Conservation (phyloP, 2,797 vertebrate species). For the Esox masquinongy region DNA sequence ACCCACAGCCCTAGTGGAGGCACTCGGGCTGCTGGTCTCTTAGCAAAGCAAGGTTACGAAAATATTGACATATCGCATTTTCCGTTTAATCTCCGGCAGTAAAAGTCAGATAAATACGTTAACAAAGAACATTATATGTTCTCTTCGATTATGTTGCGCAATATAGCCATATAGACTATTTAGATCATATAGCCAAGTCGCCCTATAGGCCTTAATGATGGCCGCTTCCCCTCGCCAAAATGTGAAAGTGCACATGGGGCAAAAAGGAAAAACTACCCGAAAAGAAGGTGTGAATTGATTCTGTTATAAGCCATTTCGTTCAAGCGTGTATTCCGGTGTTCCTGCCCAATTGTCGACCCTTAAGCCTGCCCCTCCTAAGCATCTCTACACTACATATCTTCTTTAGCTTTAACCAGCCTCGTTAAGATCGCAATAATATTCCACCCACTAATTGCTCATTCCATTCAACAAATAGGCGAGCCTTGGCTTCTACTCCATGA, state of each 20-base stretch:
- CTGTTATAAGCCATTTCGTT: constrained; percentile 76
- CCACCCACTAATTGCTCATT: constrained; percentile 93
- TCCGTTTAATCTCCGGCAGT: neutral
- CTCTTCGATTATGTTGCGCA: constrained; percentile 38
- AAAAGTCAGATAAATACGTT: neutral
- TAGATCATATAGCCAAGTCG: neutral
- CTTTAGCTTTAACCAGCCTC: constrained; percentile 86
- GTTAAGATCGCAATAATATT: constrained; percentile 92
- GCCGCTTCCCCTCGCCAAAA: constrained; percentile 70
- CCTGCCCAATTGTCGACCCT: constrained; percentile 79
- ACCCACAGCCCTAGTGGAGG: constrained; percentile 43
- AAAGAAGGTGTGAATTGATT: constrained; percentile 82
- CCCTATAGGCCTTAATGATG: constrained; percentile 71
- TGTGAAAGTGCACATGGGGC: constrained; percentile 76
- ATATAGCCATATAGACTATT: neutral
- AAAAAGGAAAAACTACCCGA: constrained; percentile 76
- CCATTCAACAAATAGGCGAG: constrained; percentile 89
- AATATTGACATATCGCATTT: constrained; percentile 20
- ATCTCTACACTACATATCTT: constrained; percentile 82
- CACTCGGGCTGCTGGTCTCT: constrained; percentile 21
- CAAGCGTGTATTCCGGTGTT: constrained; percentile 67
- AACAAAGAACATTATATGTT: constrained; percentile 13
- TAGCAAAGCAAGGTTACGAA: constrained; percentile 17
- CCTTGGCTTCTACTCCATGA: constrained; percentile 84
- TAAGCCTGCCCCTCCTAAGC: constrained; percentile 64